Percentiles rank a stretch among this genome's conserved stretches.
phyloP scores from a whole-genome alignment of 2,797 vertebrate species.

The Lacerta viridis region DNA sequence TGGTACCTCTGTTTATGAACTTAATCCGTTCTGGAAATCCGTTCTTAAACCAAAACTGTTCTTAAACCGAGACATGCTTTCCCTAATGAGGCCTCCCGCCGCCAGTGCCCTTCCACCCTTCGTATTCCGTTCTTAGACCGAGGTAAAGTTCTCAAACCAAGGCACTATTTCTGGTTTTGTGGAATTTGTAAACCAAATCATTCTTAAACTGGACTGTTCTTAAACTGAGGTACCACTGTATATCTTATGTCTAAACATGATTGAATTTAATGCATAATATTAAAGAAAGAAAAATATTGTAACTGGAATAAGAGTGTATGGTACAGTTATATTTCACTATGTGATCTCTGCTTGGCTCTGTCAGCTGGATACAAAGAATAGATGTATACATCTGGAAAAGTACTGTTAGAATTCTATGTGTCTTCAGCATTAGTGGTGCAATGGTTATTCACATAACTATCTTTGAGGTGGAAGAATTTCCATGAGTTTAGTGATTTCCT shows the following conservation, averaged over 20 bases:
- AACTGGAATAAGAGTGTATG: slow-evolving; percentile 37
- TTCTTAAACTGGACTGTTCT: too few relatives aligned
- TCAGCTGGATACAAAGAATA: slow-evolving; percentile 44
- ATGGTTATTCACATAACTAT: background rate
- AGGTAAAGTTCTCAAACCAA: too few relatives aligned
- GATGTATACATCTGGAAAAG: slow-evolving; percentile 38
- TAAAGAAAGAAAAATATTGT: slow-evolving; percentile 20
- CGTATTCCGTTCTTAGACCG: too few relatives aligned
- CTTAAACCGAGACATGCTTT: accelerated
- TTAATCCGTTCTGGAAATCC: too few relatives aligned
- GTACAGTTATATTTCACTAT: slow-evolving; percentile 42
- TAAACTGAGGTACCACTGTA: background rate
- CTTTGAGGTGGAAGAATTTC: background rate
- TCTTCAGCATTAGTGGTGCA: background rate
- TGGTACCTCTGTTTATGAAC: too few relatives aligned
- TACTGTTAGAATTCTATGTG: background rate
- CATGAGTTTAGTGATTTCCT: background rate
- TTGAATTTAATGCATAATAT: slow-evolving; percentile 55
- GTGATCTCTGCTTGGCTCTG: slow-evolving; percentile 33
- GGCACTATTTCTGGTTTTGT: too few relatives aligned
- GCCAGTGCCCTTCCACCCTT: too few relatives aligned
- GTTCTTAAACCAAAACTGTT: too few relatives aligned
- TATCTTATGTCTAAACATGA: slow-evolving; percentile 8
- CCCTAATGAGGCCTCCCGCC: too few relatives aligned
- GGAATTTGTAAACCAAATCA: too few relatives aligned